Evolutionary conservation across 2,888 invertebrate genomes (phyloP).

Genomic region (Campoplex capitator): DNA sequence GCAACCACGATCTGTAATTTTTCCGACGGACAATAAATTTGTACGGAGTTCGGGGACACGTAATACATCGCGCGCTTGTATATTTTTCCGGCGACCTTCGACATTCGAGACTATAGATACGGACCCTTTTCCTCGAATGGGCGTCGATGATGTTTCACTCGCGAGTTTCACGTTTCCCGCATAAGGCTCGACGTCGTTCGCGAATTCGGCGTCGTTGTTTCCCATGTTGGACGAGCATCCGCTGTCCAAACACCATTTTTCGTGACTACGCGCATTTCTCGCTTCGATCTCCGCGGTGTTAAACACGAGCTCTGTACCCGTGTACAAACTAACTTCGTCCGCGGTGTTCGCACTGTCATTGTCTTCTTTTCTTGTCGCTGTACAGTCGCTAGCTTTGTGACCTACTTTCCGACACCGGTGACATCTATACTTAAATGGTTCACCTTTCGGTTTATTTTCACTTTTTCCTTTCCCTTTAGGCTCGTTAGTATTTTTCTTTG

Average conservation of each 20-base stretch:
- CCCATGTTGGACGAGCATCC: background rate
- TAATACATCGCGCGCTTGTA: background rate
- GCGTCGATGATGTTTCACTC: background rate
- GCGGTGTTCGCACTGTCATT: background rate
- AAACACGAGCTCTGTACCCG: no score
- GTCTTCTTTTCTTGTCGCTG: background rate
- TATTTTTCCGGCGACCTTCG: background rate
- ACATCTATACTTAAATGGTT: conserved; percentile 14
- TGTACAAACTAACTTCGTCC: no score
- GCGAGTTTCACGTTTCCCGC: conserved; percentile 2
- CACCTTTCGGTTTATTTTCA: background rate
- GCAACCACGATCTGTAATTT: background rate
- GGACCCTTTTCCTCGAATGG: background rate
- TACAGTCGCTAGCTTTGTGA: conserved; percentile 25
- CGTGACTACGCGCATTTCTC: background rate
- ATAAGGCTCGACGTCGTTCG: background rate
- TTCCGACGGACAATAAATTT: conserved; percentile 3
- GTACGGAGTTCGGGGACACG: background rate
- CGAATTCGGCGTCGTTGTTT: background rate
- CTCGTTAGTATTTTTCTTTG: no score
- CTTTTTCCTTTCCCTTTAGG: background rate
- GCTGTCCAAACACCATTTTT: conserved; percentile 3
- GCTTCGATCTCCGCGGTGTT: no score
- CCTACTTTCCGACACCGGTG: conserved; percentile 28
- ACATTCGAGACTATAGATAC: background rate